Evolutionary conservation across 2,797 vertebrate species (phyloP).

Genomic region (Rhinichthys osculus): DNA sequence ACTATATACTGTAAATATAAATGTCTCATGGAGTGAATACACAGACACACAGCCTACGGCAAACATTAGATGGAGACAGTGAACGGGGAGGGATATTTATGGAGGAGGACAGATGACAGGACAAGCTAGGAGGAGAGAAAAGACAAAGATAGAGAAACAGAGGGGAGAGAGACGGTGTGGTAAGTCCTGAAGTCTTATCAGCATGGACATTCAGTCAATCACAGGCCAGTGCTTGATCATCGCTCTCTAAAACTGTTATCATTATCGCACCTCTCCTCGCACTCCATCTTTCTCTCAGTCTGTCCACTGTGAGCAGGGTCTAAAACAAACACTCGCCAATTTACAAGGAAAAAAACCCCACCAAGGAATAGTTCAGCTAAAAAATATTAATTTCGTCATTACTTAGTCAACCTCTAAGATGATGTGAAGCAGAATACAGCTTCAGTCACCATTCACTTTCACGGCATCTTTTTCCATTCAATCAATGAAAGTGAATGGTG

Average conservation of each 20-base stretch:
- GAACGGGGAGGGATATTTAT: background rate
- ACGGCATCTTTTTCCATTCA: background rate
- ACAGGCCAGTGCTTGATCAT: conserved; percentile 6
- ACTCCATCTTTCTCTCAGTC: conserved; percentile 31
- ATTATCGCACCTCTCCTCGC: conserved; percentile 60
- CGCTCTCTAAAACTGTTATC: conserved; percentile 21
- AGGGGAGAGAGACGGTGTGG: conserved; percentile 20
- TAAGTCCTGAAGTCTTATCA: background rate
- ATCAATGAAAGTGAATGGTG: background rate
- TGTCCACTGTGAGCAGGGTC: background rate
- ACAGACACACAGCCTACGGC: conserved; percentile 12
- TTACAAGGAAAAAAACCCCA: background rate
- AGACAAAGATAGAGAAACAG: conserved; percentile 40
- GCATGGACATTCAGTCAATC: conserved; percentile 3
- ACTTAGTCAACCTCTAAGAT: background rate
- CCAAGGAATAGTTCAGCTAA: background rate
- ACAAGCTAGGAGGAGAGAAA: conserved; percentile 1
- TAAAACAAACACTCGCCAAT: background rate
- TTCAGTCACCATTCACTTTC: background rate
- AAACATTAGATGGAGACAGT: conserved; percentile 11
- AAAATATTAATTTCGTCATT: background rate
- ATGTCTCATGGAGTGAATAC: background rate
- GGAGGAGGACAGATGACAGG: conserved; percentile 29
- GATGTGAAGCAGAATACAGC: background rate
- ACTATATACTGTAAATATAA: background rate